Percentiles rank a stretch among this genome's conserved stretches.
Conservation (phyloP, 1,140 invertebrate genomes). For the Armadillidium nasatum region DNA sequence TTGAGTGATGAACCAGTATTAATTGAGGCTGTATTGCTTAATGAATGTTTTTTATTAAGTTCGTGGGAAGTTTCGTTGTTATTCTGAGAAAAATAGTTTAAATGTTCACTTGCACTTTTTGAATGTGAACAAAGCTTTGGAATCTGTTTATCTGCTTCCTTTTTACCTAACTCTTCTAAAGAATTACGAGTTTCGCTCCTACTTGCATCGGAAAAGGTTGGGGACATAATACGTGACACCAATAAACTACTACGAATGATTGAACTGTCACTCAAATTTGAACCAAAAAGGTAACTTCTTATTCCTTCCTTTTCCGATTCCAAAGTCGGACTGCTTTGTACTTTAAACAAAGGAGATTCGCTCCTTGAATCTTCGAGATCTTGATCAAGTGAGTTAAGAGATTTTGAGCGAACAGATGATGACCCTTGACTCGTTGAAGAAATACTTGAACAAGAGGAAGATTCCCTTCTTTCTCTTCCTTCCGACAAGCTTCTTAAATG, state of each 20-base stretch:
- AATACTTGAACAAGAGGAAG: conserved; percentile 32
- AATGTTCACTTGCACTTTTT: too few relatives aligned
- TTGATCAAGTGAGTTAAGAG: conserved; percentile 43
- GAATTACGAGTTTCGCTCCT: neutral
- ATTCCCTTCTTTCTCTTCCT: conserved; percentile 30
- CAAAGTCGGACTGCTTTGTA: conserved; percentile 40
- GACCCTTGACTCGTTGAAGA: conserved; percentile 37
- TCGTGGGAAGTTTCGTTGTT: too few relatives aligned
- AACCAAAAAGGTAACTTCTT: conserved; percentile 38
- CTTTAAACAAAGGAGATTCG: conserved; percentile 41
- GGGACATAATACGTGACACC: conserved; percentile 25
- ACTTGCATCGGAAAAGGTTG: neutral
- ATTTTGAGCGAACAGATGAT: conserved; percentile 40
- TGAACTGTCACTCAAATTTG: conserved; percentile 36
- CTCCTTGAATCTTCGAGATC: conserved; percentile 35
- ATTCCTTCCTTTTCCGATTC: conserved; percentile 42
- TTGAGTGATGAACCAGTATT: too few relatives aligned
- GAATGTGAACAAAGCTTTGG: too few relatives aligned
- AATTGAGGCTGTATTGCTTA: too few relatives aligned
- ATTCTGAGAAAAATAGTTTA: too few relatives aligned
- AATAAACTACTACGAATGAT: conserved; percentile 10
- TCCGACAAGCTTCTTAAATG: conserved; percentile 39
- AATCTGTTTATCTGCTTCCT: too few relatives aligned
- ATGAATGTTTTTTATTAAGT: too few relatives aligned
- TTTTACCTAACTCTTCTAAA: neutral